phyloP scores from a whole-genome alignment of 1,140 invertebrate genomes.

The Pseudomyrmex sp. region DNA sequence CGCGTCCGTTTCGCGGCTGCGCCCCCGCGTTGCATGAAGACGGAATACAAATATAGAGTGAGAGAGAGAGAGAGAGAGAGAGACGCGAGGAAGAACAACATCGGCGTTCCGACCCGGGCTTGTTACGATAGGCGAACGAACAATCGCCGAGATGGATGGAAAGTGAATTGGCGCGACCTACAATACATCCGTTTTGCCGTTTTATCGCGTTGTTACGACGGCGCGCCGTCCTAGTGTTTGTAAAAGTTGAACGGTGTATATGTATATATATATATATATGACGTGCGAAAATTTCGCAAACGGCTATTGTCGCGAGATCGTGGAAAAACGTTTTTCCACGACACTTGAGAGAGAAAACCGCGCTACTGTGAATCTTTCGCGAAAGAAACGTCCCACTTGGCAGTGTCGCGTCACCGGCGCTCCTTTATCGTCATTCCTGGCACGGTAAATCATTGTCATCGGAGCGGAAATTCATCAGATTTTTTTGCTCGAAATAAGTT shows the following conservation, averaged over 20 bases:
- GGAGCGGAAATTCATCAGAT: too few relatives aligned
- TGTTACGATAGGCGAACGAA: slow-evolving; percentile 36
- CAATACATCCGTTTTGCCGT: slow-evolving; percentile 4
- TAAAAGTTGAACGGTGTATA: not conserved
- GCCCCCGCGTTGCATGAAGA: slow-evolving; percentile 30
- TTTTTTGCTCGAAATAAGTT: too few relatives aligned
- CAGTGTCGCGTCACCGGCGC: not conserved
- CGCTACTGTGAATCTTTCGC: not conserved
- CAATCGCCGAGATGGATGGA: slow-evolving; percentile 49
- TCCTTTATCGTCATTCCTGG: not conserved
- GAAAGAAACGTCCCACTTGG: not conserved
- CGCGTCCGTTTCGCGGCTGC: not conserved
- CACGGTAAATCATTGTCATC: too few relatives aligned
- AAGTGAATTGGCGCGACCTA: slow-evolving; percentile 28
- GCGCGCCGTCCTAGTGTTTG: not conserved
- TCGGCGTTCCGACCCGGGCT: not conserved
- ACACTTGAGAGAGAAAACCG: not conserved
- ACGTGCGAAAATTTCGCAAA: slow-evolving; percentile 36
- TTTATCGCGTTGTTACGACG: not conserved
- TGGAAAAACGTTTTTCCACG: slow-evolving; percentile 3
- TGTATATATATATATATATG: not conserved
- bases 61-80: not conserved
- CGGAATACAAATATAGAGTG: slow-evolving; percentile 7
- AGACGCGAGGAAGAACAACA: slow-evolving; percentile 18
- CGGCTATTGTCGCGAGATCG: slow-evolving; percentile 12